A percentile compares a stretch with the other conserved stretches of the same genome.
Conservation (phyloP, 1,140 invertebrate genomes). For the Pachyrhynchus sulphureomaculatus region DNA sequence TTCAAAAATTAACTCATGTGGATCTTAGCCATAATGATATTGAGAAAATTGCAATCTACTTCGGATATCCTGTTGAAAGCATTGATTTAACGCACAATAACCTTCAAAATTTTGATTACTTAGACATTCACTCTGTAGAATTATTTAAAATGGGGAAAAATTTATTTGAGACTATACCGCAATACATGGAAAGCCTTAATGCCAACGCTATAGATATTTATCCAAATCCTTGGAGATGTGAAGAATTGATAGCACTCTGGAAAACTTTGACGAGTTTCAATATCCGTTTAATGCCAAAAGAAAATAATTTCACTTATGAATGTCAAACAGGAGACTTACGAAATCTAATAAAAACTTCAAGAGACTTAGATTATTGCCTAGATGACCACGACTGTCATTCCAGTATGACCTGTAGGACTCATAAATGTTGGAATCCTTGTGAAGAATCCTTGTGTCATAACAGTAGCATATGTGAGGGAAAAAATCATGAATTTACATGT, state of each 20-base stretch:
- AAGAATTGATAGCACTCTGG: background rate
- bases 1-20: background rate
- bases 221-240: conserved; percentile 2
- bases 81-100: background rate
- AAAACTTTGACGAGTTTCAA: background rate
- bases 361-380: background rate
- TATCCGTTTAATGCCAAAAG: background rate
- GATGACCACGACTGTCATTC: background rate
- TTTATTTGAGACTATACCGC: background rate
- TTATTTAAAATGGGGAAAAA: conserved; percentile 6
- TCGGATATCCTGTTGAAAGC: background rate
- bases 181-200: conserved; percentile 2
- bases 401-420: background rate
- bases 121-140: background rate
- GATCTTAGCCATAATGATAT: background rate
- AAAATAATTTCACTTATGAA: too few species aligned
- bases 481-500: background rate
- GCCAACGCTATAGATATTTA: background rate
- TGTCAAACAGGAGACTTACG: background rate
- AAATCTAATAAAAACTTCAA: background rate
- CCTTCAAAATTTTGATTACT: background rate
- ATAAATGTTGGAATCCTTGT: conserved; percentile 1
- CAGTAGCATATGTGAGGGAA: background rate
- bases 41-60: background rate
- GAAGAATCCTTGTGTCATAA: background rate